Conservation (phyloP, 2,113 vertebrate species). For the Pterocles gutturalis region DNA sequence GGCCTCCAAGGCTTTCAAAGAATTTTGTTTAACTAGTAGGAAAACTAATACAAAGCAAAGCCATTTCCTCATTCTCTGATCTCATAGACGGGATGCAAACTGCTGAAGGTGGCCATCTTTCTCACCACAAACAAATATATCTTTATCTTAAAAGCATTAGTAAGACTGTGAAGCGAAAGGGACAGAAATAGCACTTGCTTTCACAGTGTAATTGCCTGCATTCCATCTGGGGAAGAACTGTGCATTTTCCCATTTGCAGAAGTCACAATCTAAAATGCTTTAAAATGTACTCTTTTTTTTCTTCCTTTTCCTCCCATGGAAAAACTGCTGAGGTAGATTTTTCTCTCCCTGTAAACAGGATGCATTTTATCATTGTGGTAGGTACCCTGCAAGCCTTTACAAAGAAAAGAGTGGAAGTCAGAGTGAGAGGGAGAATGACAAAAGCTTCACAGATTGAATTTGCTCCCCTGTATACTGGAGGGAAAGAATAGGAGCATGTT, state of each 20-base stretch:
- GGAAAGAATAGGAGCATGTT: background rate
- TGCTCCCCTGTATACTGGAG: background rate
- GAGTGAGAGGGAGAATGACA: background rate
- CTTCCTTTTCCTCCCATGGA: background rate
- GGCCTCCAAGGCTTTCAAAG: background rate
- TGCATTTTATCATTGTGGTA: background rate
- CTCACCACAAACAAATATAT: background rate
- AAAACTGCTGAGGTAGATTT: constrained; percentile 40
- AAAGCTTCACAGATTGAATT: background rate
- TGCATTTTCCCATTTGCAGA: background rate
- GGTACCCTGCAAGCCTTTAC: background rate
- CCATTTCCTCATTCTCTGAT: background rate
- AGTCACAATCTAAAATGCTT: background rate
- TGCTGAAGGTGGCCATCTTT: background rate
- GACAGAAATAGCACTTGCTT: constrained; percentile 21
- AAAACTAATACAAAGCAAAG: background rate
- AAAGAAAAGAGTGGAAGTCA: background rate
- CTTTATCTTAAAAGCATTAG: constrained; percentile 1
- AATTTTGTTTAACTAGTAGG: background rate
- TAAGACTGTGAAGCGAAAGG: background rate
- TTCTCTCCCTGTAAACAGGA: background rate
- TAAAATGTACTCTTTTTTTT: background rate
- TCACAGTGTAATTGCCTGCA: constrained; percentile 10
- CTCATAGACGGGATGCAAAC: background rate
- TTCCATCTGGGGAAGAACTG: background rate